Evolutionary conservation across 2,113 vertebrate species (phyloP).

Genomic region (Cichladusa arquata): DNA sequence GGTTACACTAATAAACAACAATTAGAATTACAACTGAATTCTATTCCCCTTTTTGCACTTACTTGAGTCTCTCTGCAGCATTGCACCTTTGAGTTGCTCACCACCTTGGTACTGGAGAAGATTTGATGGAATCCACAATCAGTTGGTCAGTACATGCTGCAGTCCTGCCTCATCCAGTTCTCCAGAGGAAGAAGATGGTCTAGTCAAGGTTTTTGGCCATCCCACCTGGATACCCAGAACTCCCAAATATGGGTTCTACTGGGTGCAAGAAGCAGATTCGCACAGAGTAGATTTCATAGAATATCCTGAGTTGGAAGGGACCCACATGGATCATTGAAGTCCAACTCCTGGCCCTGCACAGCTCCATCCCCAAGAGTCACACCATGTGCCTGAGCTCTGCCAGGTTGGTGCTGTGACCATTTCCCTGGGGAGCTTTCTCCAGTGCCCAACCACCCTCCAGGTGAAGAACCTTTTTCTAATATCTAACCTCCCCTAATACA

Average conservation of each 20-base stretch:
- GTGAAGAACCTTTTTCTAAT: not conserved
- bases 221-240: not conserved
- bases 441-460: not conserved
- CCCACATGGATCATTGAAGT: not conserved
- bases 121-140: fast-evolving
- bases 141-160: not conserved
- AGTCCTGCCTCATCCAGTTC: not conserved
- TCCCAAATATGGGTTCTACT: not conserved
- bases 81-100: not conserved
- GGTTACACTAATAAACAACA: not conserved
- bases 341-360: not conserved
- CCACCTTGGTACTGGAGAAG: not conserved
- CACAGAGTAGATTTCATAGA: not conserved
- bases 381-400: not conserved
- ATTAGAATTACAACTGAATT: not conserved
- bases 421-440: not conserved
- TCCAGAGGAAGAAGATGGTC: not conserved
- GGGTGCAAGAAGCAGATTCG: not conserved
- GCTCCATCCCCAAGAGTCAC: not conserved
- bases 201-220: not conserved
- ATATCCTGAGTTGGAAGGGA: not conserved
- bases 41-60: not conserved
- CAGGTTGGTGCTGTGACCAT: not conserved
- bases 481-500: not conserved
- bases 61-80: not conserved